A percentile compares a stretch with the other conserved stretches of the same genome.
phyloP scores from a whole-genome alignment of 2,113 vertebrate genomes.

The Dryoscopus gambensis region DNA sequence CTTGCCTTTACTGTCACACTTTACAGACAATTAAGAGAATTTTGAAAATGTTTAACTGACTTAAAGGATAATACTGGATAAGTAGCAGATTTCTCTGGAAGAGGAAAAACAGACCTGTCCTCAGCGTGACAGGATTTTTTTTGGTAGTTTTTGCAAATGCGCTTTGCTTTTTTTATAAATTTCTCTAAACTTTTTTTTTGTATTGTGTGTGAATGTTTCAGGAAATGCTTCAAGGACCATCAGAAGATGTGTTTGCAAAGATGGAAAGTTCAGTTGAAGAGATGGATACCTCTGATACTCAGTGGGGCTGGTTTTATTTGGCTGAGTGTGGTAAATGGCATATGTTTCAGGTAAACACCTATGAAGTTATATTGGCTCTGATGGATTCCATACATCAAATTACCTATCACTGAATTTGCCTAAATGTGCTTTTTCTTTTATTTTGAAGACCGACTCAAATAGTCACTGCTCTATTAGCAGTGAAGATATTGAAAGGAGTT shows the following conservation, averaged over 20 bases:
- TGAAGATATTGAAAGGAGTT: slow-evolving; percentile 92
- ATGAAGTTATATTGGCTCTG: neutral
- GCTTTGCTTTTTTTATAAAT: neutral
- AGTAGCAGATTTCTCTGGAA: neutral
- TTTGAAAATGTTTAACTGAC: neutral
- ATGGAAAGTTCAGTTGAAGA: slow-evolving; percentile 75
- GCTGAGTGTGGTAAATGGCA: slow-evolving; percentile 97
- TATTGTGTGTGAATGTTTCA: slow-evolving; percentile 29
- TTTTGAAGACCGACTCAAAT: slow-evolving; percentile 84
- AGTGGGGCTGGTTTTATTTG: slow-evolving; percentile 97
- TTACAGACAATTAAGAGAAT: neutral
- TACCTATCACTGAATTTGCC: neutral
- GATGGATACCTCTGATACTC: slow-evolving; percentile 92
- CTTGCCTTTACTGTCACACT: neutral
- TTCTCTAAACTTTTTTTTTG: neutral
- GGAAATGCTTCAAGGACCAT: slow-evolving; percentile 68
- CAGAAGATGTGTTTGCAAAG: slow-evolving; percentile 58
- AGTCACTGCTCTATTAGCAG: slow-evolving; percentile 89
- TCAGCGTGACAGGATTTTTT: neutral
- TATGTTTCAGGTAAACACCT: slow-evolving; percentile 88
- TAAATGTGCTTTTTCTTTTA: slow-evolving; percentile 61
- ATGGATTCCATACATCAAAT: neutral
- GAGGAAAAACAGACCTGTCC: neutral
- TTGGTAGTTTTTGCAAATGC: neutral
- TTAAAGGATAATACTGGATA: neutral